Percentiles rank a stretch among this genome's conserved stretches.
These are phyloP conservation scores for Australoheros scitulus DNA, from an alignment of 2,113 vertebrate species.

Conservation along the genomic window DNA sequence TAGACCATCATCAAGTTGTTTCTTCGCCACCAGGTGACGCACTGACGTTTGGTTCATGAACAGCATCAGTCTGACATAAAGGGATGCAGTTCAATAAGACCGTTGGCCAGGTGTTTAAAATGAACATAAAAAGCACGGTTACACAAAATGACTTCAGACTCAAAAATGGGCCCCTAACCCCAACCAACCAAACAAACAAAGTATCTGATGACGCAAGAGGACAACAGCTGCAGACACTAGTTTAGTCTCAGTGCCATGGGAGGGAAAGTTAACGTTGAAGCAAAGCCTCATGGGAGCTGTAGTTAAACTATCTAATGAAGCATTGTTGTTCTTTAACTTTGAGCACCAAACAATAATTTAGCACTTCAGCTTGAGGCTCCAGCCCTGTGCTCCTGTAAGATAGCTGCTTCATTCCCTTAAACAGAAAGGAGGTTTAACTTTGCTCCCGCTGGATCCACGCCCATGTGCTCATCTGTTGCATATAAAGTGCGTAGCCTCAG, in stretches of 20 bases:
- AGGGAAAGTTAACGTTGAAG: background rate
- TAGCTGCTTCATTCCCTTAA: background rate
- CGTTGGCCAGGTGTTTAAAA: no score
- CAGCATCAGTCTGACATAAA: background rate
- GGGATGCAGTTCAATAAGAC: background rate
- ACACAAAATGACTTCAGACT: background rate
- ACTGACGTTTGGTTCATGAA: background rate
- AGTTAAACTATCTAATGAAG: no score
- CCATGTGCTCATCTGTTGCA: conserved; percentile 60
- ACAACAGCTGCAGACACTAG: no score
- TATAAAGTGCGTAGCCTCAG: conserved; percentile 42
- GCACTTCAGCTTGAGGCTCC: background rate
- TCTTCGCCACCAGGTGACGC: background rate
- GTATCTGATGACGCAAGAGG: no score
- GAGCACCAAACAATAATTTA: background rate
- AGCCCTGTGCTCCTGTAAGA: background rate
- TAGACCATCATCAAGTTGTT: accelerated
- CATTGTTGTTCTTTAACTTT: accelerated
- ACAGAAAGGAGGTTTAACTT: conserved; percentile 18
- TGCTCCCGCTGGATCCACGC: conserved; percentile 20
- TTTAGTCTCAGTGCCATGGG: background rate
- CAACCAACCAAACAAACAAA: background rate
- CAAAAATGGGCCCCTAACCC: background rate
- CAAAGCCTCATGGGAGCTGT: accelerated
- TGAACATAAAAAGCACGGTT: background rate